phyloP scores from a whole-genome alignment of 2,113 vertebrate species.

The Podarcis raffonei region DNA sequence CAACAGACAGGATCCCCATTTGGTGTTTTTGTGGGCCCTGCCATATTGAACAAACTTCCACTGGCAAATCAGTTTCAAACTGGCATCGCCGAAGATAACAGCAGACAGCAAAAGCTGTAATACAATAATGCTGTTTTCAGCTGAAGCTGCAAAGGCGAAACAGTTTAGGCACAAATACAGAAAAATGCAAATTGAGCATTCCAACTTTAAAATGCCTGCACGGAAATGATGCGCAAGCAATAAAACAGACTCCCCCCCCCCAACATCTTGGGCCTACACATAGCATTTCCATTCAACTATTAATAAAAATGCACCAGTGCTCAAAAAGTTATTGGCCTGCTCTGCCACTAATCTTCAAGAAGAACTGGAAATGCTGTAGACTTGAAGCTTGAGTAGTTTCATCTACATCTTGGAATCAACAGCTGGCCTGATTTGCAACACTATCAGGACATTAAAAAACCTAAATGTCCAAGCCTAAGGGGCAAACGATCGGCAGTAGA shows the following conservation, averaged over 20 bases:
- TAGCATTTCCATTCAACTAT: not conserved
- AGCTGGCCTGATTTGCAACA: conserved; percentile 15
- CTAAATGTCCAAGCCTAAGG: not conserved
- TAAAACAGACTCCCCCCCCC: conserved; percentile 3
- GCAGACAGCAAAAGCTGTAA: conserved; percentile 14
- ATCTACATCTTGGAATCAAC: conserved; percentile 26
- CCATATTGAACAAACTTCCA: conserved; percentile 16
- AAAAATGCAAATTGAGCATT: conserved; percentile 22
- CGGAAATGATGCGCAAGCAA: not conserved
- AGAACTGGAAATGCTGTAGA: not conserved
- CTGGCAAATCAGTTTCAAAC: conserved; percentile 19
- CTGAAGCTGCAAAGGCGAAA: conserved; percentile 12
- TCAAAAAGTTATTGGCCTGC: not conserved
- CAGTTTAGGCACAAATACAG: conserved; percentile 19
- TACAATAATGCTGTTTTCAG: conserved; percentile 21
- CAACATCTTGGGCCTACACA: not conserved
- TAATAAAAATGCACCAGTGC: conserved; percentile 17
- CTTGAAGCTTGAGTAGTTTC: conserved; percentile 6
- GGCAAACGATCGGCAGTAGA: not conserved
- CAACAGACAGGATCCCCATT: not conserved
- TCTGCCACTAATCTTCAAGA: conserved; percentile 1
- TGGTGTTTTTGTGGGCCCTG: not conserved
- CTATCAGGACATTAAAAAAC: not conserved
- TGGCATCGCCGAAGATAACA: conserved; percentile 20
- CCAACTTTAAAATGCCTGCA: conserved; percentile 13